Conservation (phyloP, 2,113 vertebrate genomes). For the Cinclus mexicanus region DNA sequence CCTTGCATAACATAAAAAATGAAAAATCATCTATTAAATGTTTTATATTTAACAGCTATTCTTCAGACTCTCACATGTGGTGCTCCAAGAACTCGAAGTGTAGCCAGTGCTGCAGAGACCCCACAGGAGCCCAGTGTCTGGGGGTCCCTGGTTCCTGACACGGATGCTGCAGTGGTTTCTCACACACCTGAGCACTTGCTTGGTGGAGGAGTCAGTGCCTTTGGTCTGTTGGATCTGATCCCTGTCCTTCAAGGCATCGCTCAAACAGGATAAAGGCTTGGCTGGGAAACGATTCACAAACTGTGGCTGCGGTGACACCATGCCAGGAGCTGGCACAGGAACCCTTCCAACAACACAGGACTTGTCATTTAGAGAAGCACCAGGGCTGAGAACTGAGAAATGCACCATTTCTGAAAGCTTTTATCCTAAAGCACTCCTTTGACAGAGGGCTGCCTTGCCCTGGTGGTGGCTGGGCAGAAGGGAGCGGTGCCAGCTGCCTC, state of each 20-base stretch:
- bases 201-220: rapidly evolving
- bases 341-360: background rate
- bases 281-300: rapidly evolving
- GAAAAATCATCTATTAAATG: background rate
- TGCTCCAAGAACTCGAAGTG: rapidly evolving
- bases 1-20: background rate
- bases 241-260: rapidly evolving
- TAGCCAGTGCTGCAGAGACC: rapidly evolving
- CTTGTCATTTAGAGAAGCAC: background rate
- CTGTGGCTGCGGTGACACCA: background rate
- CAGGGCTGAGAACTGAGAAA: background rate
- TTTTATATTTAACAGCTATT: background rate
- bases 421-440: background rate
- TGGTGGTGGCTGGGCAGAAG: background rate
- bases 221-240: background rate
- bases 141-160: background rate
- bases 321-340: rapidly evolving
- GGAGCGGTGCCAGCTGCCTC: background rate
- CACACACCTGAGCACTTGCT: rapidly evolving
- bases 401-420: background rate
- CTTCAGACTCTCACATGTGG: too few species aligned
- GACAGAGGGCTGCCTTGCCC: background rate
- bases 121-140: rapidly evolving
- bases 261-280: background rate
- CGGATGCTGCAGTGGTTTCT: rapidly evolving